phyloP scores from a whole-genome alignment of 2,797 vertebrate species.

The Sebastiscus albofasciatus region DNA sequence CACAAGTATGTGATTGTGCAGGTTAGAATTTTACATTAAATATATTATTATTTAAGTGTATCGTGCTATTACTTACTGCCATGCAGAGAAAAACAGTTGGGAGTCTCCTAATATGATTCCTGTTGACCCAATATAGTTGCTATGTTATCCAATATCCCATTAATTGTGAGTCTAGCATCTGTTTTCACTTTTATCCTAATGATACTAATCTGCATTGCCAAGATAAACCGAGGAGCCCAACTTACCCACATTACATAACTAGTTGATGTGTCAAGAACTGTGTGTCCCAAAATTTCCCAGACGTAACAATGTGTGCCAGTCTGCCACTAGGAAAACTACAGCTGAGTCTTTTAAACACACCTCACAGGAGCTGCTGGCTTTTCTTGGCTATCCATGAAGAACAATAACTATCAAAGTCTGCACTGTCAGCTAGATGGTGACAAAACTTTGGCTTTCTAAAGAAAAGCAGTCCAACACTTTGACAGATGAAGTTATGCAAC shows the following conservation, averaged over 20 bases:
- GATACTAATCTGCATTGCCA: constrained; percentile 15
- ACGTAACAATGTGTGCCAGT: neutral
- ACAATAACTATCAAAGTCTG: neutral
- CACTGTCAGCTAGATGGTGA: neutral
- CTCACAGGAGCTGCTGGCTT: neutral
- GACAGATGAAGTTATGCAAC: neutral
- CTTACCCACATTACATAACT: constrained; percentile 23
- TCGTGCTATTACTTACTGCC: neutral
- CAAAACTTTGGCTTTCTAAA: neutral
- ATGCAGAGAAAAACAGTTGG: neutral
- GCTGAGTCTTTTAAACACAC: neutral
- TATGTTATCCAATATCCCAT: neutral
- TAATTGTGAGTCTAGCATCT: constrained; percentile 15
- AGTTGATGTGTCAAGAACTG: neutral
- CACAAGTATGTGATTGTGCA: neutral
- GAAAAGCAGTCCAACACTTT: neutral
- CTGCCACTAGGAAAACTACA: neutral
- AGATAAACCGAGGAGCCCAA: constrained; percentile 12
- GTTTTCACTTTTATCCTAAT: constrained; percentile 20
- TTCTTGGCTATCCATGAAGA: neutral
- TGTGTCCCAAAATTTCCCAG: neutral
- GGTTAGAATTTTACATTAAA: neutral
- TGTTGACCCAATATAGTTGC: neutral
- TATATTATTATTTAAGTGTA: neutral
- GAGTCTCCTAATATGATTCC: neutral